Evolutionary conservation across 2,888 invertebrate species (phyloP).

Genomic region (Troglohyphantes excavatus): DNA sequence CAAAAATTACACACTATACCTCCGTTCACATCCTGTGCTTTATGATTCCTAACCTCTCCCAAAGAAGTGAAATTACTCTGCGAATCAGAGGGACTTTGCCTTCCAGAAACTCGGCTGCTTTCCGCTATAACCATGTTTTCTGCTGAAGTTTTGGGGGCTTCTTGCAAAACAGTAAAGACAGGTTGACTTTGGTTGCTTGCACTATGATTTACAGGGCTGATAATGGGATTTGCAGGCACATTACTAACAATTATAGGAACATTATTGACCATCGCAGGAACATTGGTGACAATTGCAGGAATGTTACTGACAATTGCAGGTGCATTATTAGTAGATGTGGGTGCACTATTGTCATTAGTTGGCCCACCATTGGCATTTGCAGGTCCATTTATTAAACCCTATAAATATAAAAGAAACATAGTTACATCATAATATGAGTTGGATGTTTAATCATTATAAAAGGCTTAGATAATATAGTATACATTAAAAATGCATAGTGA

Average conservation of each 20-base stretch:
- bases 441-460: no score
- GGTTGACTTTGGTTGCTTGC: constrained; percentile 32
- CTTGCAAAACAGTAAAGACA: neutral
- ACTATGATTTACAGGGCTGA: constrained; percentile 1
- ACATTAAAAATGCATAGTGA: no score
- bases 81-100: constrained; percentile 58
- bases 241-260: neutral
- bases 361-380: constrained; percentile 5
- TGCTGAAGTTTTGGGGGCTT: neutral
- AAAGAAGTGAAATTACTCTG: constrained; percentile 17
- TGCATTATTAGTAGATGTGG: neutral
- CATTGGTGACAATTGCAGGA: constrained; percentile 6
- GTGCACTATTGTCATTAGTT: neutral
- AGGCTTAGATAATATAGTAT: no score
- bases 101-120: constrained; percentile 12
- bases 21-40: neutral
- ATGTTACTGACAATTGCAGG: neutral
- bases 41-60: constrained; percentile 31
- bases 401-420: constrained; percentile 8
- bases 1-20: neutral
- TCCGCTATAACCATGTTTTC: constrained; percentile 2
- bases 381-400: constrained; percentile 74
- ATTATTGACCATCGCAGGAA: neutral
- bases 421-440: neutral
- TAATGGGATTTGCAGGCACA: neutral